Percentiles rank a stretch among this genome's conserved stretches.
Evolutionary conservation across 2,888 invertebrate species (phyloP).

Genomic region (Alitta virens): DNA sequence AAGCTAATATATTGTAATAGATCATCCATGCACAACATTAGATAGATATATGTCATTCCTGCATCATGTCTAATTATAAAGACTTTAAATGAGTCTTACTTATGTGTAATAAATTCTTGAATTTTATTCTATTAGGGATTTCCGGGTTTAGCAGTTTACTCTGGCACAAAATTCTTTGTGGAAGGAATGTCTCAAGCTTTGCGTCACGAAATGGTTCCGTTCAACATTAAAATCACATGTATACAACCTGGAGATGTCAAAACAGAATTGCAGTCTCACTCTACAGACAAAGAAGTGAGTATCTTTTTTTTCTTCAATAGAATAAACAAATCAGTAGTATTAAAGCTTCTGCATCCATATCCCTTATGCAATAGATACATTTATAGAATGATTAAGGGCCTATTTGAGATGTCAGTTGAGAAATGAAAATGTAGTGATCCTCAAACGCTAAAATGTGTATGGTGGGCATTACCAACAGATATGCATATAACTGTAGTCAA

Average conservation of each 20-base stretch:
- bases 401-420: not conserved
- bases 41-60: too few relatives aligned
- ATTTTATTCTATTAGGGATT: slow-evolving; percentile 42
- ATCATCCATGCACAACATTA: not conserved
- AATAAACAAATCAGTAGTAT: too few relatives aligned
- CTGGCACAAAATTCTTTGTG: slow-evolving; percentile 58
- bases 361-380: not conserved
- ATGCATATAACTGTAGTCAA: too few relatives aligned
- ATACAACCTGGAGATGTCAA: slow-evolving; percentile 58
- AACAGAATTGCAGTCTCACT: slow-evolving; percentile 48
- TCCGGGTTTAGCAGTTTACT: slow-evolving; percentile 57
- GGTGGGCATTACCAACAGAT: too few relatives aligned
- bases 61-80: too few relatives aligned
- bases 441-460: too few relatives aligned
- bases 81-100: too few relatives aligned
- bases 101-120: too few relatives aligned
- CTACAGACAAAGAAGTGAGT: slow-evolving; percentile 53
- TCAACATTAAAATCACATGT: slow-evolving; percentile 54
- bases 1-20: not conserved
- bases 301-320: too few relatives aligned
- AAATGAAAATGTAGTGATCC: too few relatives aligned
- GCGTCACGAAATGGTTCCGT: slow-evolving; percentile 51
- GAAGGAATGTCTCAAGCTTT: slow-evolving; percentile 57
- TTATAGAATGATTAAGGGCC: not conserved
- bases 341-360: not conserved